Percentiles rank a stretch among this genome's conserved stretches.
phyloP scores from a whole-genome alignment of 1,140 invertebrate genomes.

The Scaptomyza montana region DNA sequence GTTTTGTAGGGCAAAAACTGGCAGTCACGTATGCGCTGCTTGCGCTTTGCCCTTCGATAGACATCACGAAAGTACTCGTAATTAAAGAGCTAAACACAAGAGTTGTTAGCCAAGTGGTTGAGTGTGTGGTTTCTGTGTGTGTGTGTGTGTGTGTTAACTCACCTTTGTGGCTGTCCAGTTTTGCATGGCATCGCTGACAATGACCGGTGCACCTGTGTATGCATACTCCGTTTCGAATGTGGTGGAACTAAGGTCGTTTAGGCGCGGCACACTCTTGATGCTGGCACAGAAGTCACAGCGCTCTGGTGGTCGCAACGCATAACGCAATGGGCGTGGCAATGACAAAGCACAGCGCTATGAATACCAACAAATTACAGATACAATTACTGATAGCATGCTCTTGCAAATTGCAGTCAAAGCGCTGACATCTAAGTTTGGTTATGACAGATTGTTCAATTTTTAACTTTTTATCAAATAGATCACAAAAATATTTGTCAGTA shows the following conservation, averaged over 20 bases:
- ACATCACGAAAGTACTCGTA: slow-evolving; percentile 92
- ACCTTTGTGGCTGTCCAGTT: slow-evolving; percentile 90
- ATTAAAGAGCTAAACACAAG: slow-evolving; percentile 85
- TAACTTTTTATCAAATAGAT: too few species aligned
- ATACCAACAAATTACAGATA: neutral
- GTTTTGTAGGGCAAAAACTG: slow-evolving; percentile 97
- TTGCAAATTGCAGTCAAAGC: too few species aligned
- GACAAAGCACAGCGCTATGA: slow-evolving; percentile 86
- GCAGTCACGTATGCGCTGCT: slow-evolving; percentile 87
- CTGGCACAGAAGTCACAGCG: slow-evolving; percentile 89
- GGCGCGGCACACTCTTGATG: slow-evolving; percentile 86
- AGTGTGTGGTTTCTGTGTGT: too few species aligned
- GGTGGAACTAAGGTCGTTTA: slow-evolving; percentile 87
- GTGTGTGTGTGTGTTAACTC: neutral
- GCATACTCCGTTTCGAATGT: slow-evolving; percentile 90
- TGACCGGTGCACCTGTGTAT: slow-evolving; percentile 90
- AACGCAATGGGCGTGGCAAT: slow-evolving; percentile 85
- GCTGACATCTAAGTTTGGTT: too few species aligned
- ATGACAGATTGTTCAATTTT: too few species aligned
- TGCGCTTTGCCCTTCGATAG: slow-evolving; percentile 86
- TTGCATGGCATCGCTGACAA: slow-evolving; percentile 91
- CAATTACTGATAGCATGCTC: neutral
- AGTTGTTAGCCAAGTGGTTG: slow-evolving; percentile 7
- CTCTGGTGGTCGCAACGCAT: slow-evolving; percentile 89
- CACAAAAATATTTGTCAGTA: too few species aligned